Conservation (phyloP, 2,797 vertebrate species). For the Mus caroli region DNA sequence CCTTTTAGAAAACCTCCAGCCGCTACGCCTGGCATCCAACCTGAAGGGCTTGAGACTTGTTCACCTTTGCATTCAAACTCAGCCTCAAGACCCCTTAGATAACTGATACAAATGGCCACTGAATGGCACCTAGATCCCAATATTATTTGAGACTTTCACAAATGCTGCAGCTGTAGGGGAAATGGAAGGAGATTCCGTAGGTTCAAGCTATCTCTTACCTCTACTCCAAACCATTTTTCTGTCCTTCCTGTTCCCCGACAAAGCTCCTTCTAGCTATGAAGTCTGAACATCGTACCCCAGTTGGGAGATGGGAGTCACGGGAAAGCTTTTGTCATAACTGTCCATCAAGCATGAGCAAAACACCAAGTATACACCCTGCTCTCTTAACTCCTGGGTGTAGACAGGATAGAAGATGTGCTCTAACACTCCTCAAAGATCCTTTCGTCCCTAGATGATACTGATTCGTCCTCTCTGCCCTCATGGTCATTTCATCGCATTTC, state of each 20-base stretch:
- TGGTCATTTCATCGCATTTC: background rate
- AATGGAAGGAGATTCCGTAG: background rate
- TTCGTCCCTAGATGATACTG: background rate
- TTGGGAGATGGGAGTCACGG: background rate
- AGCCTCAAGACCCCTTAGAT: background rate
- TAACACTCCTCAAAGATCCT: background rate
- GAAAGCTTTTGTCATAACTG: background rate
- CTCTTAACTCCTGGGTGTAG: background rate
- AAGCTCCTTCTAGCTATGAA: background rate
- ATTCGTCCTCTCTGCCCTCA: background rate
- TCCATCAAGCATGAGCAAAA: background rate
- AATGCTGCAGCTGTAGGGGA: background rate
- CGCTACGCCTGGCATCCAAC: background rate
- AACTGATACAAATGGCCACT: background rate
- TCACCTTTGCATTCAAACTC: background rate
- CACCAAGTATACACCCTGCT: background rate
- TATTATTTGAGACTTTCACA: background rate
- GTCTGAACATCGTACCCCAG: background rate
- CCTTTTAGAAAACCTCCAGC: background rate
- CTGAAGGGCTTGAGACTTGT: background rate
- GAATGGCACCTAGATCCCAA: background rate
- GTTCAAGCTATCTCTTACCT: background rate
- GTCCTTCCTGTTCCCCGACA: background rate
- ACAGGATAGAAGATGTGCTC: background rate
- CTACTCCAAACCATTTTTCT: background rate